Conservation (phyloP, 2,888 invertebrate genomes). For the Pollenia amentaria region DNA sequence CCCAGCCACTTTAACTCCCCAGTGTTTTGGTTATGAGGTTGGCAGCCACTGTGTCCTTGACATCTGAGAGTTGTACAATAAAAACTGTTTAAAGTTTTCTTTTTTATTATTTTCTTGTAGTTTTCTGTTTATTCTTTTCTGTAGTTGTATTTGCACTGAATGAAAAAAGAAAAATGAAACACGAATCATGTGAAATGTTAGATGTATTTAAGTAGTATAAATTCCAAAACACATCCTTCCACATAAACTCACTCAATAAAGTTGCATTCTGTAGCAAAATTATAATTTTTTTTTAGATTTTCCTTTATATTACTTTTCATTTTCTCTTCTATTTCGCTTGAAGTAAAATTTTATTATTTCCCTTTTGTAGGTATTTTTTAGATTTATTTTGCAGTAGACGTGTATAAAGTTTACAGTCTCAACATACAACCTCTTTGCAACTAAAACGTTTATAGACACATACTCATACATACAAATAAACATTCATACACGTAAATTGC, state of each 20-base stretch:
- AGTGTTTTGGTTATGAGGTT: slow-evolving; percentile 29
- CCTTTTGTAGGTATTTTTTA: background rate
- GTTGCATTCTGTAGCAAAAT: slow-evolving; percentile 3
- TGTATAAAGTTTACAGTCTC: slow-evolving; percentile 46
- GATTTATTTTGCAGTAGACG: slow-evolving; percentile 19
- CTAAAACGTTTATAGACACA: background rate
- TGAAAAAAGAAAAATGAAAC: slow-evolving; percentile 8
- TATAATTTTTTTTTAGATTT: slow-evolving; percentile 6
- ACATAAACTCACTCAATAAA: slow-evolving; percentile 1
- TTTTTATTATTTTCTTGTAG: background rate
- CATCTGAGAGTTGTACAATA: slow-evolving; percentile 60
- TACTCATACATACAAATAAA: background rate
- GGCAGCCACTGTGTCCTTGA: slow-evolving; percentile 61
- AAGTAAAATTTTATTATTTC: background rate
- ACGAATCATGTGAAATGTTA: slow-evolving; percentile 23
- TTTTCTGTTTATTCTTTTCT: background rate
- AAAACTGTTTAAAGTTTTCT: slow-evolving; percentile 43
- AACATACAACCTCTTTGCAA: slow-evolving; percentile 14
- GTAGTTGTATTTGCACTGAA: slow-evolving; percentile 21
- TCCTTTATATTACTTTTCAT: slow-evolving; percentile 9
- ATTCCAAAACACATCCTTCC: slow-evolving; percentile 24
- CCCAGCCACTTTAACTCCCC: background rate
- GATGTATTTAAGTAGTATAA: background rate
- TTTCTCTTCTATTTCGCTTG: slow-evolving; percentile 5
- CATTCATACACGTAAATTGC: no score